Evolutionary conservation across 2,888 invertebrate genomes (phyloP).

Genomic region (Caenorhabditis sp.): DNA sequence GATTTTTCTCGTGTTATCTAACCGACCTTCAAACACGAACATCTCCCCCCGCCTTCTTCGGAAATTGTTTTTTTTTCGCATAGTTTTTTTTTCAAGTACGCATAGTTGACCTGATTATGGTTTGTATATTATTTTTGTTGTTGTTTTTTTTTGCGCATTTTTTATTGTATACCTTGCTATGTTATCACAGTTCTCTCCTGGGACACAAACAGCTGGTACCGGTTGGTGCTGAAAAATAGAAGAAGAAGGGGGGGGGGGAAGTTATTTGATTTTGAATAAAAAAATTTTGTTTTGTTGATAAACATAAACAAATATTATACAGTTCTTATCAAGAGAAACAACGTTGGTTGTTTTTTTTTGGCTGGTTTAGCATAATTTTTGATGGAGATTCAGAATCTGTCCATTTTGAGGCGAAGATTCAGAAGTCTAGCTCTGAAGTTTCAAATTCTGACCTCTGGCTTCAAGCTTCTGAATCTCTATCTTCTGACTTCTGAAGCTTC

Average conservation of each 20-base stretch:
- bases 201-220: background rate
- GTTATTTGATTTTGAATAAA: no score
- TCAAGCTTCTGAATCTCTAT: no score
- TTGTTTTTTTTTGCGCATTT: background rate
- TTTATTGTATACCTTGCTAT: background rate
- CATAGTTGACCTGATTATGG: background rate
- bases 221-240: background rate
- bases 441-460: no score
- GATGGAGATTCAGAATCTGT: no score
- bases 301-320: background rate
- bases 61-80: background rate
- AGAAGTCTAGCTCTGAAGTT: no score
- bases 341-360: background rate
- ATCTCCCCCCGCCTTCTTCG: background rate
- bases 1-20: no score
- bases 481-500: no score
- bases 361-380: background rate
- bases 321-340: background rate
- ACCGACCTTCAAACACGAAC: background rate
- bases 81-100: background rate
- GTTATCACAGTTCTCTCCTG: background rate
- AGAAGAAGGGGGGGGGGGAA: no score
- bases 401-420: no score
- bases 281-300: background rate
- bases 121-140: background rate